These are phyloP conservation scores for Hemibagrus guttatus DNA, from an alignment of 2,797 vertebrate species.

Conservation along the genomic window DNA sequence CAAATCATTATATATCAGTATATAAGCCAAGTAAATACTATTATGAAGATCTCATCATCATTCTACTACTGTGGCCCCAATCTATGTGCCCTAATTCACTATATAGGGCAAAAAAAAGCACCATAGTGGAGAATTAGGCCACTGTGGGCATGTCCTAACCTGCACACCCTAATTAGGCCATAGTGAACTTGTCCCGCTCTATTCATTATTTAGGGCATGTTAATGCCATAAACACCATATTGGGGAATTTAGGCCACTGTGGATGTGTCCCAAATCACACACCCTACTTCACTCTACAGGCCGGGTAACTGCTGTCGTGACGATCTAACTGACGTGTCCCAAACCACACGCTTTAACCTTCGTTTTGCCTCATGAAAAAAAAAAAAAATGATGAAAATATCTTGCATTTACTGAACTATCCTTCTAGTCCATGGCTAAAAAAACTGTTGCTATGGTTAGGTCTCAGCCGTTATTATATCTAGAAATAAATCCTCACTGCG, in stretches of 20 bases:
- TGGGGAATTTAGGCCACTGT: background rate
- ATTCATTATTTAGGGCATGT: background rate
- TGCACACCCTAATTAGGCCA: background rate
- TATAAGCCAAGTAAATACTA: background rate
- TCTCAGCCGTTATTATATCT: background rate
- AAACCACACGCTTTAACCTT: background rate
- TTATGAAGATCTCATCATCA: background rate
- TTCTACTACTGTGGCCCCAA: background rate
- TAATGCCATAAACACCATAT: background rate
- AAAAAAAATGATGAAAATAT: background rate
- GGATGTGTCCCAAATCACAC: background rate
- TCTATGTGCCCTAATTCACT: background rate
- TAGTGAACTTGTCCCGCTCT: background rate
- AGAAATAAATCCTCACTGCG: background rate
- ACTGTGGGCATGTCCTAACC: background rate
- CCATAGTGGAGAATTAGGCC: background rate
- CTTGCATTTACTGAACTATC: background rate
- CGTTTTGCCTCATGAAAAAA: background rate
- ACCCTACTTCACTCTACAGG: background rate
- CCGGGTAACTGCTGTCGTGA: background rate
- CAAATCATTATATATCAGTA: background rate
- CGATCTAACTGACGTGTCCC: background rate
- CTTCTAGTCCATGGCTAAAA: background rate
- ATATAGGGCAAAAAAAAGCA: constrained; percentile 1
- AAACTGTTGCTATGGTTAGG: background rate